Base-by-base conservation (phyloP, 2,113 vertebrate genomes). In the Hyperoodon ampullatus region DNA sequence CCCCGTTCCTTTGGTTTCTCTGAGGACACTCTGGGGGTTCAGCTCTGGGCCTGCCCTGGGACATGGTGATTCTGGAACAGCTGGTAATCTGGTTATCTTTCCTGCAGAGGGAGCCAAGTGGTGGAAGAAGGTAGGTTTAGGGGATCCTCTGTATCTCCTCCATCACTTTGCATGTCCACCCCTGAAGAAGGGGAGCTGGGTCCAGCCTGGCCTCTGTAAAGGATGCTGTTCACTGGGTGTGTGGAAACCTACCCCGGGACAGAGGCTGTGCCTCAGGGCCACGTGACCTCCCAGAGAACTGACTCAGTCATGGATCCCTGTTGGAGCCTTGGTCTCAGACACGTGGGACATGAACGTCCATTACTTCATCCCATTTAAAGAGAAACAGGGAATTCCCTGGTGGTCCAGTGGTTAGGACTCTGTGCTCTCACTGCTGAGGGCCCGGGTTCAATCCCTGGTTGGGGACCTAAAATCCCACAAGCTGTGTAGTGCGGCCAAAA, bases 181-280 rank as follows among this genome's bases (percentile, higher is more conserved):
- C 35, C 28, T 7, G 30, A 85, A 15, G 88, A 60, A 42, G 84
- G 26, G 35, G 39, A 44, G 28, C 78, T 24, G 77, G 28, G 23
- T 16, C 72, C 39, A 13, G 80, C 14, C 12, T 21, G 39, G 75
- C 14, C 72, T 81, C 30, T n/a, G 47, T 33, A 6, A 39, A 66
- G 61, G 82, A 13, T 21, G 5, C 81, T 4, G 23, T 12, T 30
- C 30, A 39, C 24, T 15, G 39, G 68, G 61, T 13, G 8, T 2
- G 1, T 11, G 63, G 66, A 33, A 23, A 19, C 19, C 16, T 19
- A 11, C 11, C 44, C 14, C 0, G 0, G 24, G 30, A 33, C 9
- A 72, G 61, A 39, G 26, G 58, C 61, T 44, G 33, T 2, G n/a
- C 26, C 15, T 19, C 16, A 16, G 39, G 60, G 50, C 16, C 33